These are phyloP conservation scores for Polypterus senegalus DNA, from an alignment of 2,113 vertebrate genomes.

Conservation along the genomic window DNA sequence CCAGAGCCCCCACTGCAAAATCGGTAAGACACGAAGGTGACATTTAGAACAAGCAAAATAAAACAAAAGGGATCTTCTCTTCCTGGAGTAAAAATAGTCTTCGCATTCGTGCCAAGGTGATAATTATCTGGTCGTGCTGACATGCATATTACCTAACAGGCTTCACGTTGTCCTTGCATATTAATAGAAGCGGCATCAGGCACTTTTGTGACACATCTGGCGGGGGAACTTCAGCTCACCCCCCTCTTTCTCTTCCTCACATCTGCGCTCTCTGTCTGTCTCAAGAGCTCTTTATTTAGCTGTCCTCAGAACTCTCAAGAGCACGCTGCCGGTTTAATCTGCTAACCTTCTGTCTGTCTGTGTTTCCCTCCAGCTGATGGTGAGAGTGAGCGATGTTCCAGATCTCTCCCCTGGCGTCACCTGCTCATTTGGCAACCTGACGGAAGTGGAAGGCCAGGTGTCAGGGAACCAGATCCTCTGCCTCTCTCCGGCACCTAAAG, in stretches of 20 bases:
- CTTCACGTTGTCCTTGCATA: no score
- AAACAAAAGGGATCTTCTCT: constrained; percentile 38
- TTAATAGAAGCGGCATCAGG: no score
- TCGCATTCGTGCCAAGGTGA: neutral
- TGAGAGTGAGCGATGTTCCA: constrained; percentile 78
- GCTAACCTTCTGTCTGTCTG: no score
- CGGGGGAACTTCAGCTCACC: no score
- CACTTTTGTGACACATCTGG: no score
- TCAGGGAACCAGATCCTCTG: constrained; percentile 76
- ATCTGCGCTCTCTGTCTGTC: neutral
- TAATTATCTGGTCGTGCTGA: no score
- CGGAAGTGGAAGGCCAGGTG: constrained; percentile 80
- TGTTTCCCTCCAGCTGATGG: constrained; percentile 59
- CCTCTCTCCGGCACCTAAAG: constrained; percentile 73
- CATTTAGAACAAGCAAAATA: constrained; percentile 25
- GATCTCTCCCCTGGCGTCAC: constrained; percentile 75
- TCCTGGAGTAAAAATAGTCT: constrained; percentile 41
- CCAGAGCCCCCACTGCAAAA: no score
- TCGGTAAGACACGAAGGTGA: no score
- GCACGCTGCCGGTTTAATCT: no score
- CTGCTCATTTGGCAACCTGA: constrained; percentile 92
- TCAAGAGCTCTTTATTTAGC: neutral
- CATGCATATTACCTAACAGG: no score
- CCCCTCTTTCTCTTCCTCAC: no score
- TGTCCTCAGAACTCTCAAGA: no score